A percentile compares a stretch with the other conserved stretches of the same genome.
phyloP scores from a whole-genome alignment of 1,140 invertebrate genomes.

The Sitobion miscanthi region DNA sequence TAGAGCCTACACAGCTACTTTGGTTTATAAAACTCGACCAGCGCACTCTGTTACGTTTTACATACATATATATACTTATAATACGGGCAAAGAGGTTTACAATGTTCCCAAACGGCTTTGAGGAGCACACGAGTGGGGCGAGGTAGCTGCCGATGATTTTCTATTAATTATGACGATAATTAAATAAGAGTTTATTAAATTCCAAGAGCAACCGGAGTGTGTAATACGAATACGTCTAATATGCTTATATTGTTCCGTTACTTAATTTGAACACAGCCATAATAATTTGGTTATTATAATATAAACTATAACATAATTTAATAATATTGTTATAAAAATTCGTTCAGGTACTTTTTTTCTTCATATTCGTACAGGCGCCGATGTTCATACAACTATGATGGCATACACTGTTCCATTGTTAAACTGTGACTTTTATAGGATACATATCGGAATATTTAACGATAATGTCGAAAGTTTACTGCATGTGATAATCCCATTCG shows the following conservation, averaged over 20 bases:
- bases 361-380: background rate
- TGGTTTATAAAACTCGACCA: conserved; percentile 25
- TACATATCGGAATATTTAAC: background rate
- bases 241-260: background rate
- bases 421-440: background rate
- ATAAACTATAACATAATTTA: too few species aligned
- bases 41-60: conserved; percentile 19
- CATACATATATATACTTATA: conserved; percentile 7
- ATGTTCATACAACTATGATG: background rate
- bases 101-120: conserved; percentile 1
- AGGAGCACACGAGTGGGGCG: background rate
- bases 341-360: too few species aligned
- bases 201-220: background rate
- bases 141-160: background rate
- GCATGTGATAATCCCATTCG: background rate
- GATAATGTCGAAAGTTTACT: background rate
- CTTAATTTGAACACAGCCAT: background rate
- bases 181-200: background rate
- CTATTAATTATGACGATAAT: conserved; percentile 19
- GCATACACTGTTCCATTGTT: background rate
- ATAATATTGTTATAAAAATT: too few species aligned
- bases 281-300: background rate
- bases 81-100: conserved; percentile 1
- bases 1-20: background rate
- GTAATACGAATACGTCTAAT: background rate